Evolutionary conservation across 2,797 vertebrate species (phyloP), one percentile per base, ranked within the genome.

Genomic region (Sebastiscus tertius): DNA sequence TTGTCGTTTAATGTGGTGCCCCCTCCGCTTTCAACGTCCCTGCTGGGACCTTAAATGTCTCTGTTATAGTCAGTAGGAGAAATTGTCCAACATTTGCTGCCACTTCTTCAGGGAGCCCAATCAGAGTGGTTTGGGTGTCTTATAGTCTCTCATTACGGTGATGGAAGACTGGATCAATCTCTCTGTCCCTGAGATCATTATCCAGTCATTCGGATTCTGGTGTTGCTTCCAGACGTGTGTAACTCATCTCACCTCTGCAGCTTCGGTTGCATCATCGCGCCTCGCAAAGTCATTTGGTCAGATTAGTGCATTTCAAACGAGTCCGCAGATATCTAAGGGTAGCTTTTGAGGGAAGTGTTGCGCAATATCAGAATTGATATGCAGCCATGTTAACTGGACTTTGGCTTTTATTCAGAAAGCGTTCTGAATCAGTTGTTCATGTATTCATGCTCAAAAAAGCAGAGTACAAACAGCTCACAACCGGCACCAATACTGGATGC

Each of bases 161-260:
- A 86, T 75, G 54, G 84, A 89, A 72, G 75, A 88, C 79, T 49
- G 64, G 83, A 90, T 90, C 83, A 87, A 89, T 90, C 83, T 74
- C 65, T 67, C 42, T 22, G 65, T 87, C 84, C 82, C 78, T 12
- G 26, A 87, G 87, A 89, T 92, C 82, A 89, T 92, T 89, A 91
- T 81, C 80, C 72, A 81, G 81, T 87, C 83, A 82, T 83, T 88
- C 59, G 20, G 72, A 89, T 86, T 86, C 85, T 72, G 76, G 16
- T 60, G 66, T 67, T 49, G 75, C 79, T 79, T 78, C 60, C 81
- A 79, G 73, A 79, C 52, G 8, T 2, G 56, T 75, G 79, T 63
- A 87, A 81, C 74, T 52, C 76, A 71, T 80, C 79, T 82, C 76
- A 64, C 77, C 73, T 76, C 83, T 31, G 79, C 80, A 82, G 68